phyloP scores from a whole-genome alignment of 2,888 invertebrate genomes.

The Phyllotreta cruciferae region DNA sequence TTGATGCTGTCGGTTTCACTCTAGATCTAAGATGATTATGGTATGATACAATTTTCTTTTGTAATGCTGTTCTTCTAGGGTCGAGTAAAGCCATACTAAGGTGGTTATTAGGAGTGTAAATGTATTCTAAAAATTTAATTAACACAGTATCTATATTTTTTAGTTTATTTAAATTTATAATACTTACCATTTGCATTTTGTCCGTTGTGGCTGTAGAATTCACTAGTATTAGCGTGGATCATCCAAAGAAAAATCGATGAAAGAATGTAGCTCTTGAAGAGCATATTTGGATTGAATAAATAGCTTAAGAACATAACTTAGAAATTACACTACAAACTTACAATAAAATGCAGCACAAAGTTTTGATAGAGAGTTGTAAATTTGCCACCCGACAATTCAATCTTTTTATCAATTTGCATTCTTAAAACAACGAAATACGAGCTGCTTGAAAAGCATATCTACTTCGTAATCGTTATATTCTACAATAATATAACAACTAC shows the following conservation, averaged over 20 bases:
- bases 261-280: too few species aligned
- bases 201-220: too few species aligned
- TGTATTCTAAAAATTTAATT: constrained; percentile 5
- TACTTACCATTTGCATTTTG: too few species aligned
- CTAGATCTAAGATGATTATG: constrained; percentile 80
- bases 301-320: too few species aligned
- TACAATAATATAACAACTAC: too few species aligned
- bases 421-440: constrained; percentile 20
- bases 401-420: constrained; percentile 24
- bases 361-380: constrained; percentile 5
- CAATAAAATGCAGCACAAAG: neutral
- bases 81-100: constrained; percentile 65
- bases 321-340: neutral
- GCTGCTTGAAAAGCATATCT: neutral
- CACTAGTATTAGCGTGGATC: too few species aligned
- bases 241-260: too few species aligned
- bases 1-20: constrained; percentile 77
- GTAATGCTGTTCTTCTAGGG: constrained; percentile 67
- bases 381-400: constrained; percentile 23
- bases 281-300: too few species aligned
- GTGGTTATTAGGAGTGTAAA: constrained; percentile 54
- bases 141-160: too few species aligned
- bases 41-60: constrained; percentile 75
- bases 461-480: neutral
- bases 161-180: too few species aligned